Evolutionary conservation across 2,888 invertebrate genomes (phyloP).

Genomic region (Dendrolimus houi): DNA sequence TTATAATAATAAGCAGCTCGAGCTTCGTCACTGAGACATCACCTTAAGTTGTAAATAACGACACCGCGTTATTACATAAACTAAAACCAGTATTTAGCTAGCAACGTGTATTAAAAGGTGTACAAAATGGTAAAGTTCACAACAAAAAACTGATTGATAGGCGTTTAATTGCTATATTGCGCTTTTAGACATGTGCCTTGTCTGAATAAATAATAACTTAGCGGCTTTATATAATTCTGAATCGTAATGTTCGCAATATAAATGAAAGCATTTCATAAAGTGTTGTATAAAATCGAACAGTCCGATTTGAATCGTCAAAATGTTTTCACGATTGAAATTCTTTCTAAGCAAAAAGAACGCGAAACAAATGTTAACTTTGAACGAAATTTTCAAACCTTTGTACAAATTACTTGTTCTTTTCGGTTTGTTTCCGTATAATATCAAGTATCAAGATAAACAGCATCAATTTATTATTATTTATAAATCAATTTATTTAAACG

Average conservation of each 20-base stretch:
- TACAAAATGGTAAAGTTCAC: not conserved
- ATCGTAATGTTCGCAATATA: constrained; percentile 6
- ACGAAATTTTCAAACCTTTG: constrained; percentile 29
- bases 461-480: constrained; percentile 23
- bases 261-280: too few species aligned
- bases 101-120: too few species aligned
- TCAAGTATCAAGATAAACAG: constrained; percentile 24
- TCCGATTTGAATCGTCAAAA: constrained; percentile 11
- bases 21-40: not conserved
- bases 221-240: constrained; percentile 9
- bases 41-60: not conserved
- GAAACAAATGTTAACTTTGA: constrained; percentile 12
- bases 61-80: constrained; percentile 4
- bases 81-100: not conserved
- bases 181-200: constrained; percentile 9
- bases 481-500: constrained; percentile 46
- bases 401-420: constrained; percentile 27
- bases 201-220: constrained; percentile 19
- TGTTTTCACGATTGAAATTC: constrained; percentile 18
- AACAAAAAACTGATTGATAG: constrained; percentile 7
- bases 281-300: not conserved
- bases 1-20: not conserved
- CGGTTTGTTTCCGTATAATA: constrained; percentile 36
- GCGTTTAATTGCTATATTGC: constrained; percentile 16
- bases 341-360: constrained; percentile 8